phyloP scores from a whole-genome alignment of 2,888 invertebrate species.

The Patella pellucida region DNA sequence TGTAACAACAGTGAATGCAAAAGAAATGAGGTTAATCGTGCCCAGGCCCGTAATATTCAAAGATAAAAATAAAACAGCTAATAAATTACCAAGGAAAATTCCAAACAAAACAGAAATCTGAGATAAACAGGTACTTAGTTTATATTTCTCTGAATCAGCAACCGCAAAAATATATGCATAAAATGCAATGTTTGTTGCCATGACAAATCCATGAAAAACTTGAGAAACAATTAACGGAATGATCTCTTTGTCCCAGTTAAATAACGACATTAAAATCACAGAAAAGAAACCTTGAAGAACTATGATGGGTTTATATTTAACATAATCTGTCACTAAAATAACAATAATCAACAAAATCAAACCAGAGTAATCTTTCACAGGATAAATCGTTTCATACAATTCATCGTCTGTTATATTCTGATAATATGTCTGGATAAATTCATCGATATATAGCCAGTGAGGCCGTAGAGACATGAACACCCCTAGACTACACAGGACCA shows the following conservation, averaged over 20 bases:
- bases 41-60: neutral
- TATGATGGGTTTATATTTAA: conserved; percentile 2
- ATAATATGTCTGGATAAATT: neutral
- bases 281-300: neutral
- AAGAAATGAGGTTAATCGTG: neutral
- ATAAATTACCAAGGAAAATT: neutral
- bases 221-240: neutral
- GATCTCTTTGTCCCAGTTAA: neutral
- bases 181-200: neutral
- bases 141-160: neutral
- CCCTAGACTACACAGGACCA: neutral
- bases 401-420: neutral
- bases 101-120: neutral
- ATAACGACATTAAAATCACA: neutral
- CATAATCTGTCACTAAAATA: neutral
- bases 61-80: neutral
- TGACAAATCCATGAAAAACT: neutral
- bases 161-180: conserved; percentile 9
- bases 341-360: neutral
- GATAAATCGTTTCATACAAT: neutral
- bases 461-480: neutral
- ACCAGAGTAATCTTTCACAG: neutral
- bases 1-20: neutral
- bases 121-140: neutral
- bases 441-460: neutral